Evolutionary conservation across 2,113 vertebrate species (phyloP).

Genomic region (Trichechus manatus): DNA sequence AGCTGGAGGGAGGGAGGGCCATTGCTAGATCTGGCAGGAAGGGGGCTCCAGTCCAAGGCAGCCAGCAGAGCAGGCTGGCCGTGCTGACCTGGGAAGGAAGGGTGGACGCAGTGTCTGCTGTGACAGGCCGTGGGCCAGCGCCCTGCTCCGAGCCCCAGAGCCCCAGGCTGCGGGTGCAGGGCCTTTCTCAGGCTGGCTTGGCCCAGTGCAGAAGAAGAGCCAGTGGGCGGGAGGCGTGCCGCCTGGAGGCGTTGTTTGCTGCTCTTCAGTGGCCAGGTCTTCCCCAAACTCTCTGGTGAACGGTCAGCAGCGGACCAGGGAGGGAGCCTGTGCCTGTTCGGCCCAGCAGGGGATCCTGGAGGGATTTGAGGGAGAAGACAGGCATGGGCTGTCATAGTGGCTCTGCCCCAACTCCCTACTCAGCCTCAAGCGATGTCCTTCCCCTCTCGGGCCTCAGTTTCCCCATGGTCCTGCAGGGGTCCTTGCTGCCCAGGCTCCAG

Average conservation of each 20-base stretch:
- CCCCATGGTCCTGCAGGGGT: background rate
- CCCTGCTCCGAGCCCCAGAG: background rate
- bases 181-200: constrained; percentile 6
- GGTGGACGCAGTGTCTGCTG: accelerated
- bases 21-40: constrained; percentile 48
- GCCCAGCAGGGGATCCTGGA: background rate
- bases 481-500: background rate
- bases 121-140: background rate
- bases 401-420: background rate
- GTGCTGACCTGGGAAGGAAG: background rate
- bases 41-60: background rate
- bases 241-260: background rate
- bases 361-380: background rate
- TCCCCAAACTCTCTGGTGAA: background rate
- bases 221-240: accelerated
- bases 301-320: background rate
- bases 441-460: background rate
- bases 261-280: background rate
- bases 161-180: background rate
- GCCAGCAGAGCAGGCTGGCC: accelerated
- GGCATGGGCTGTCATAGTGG: background rate
- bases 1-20: background rate
- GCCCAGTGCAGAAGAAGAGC: background rate
- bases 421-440: accelerated
- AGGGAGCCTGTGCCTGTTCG: accelerated